Base-by-base conservation (phyloP, 2,888 invertebrate genomes). In the Aporophyla nigra region DNA sequence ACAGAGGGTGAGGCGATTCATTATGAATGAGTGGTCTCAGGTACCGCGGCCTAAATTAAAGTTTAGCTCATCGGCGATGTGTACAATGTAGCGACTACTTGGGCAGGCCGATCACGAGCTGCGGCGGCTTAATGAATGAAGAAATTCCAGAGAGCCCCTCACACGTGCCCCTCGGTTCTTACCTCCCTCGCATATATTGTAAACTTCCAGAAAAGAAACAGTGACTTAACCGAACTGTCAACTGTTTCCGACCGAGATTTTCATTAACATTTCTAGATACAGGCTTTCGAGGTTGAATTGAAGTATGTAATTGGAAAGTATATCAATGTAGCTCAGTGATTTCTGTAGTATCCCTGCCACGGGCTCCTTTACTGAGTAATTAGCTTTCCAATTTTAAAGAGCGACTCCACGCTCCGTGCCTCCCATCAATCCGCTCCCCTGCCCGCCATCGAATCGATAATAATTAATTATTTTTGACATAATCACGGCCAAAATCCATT, bases 381-480 rank as follows among this genome's bases (percentile, higher is more conserved):
- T 96, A 96, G 96, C 95, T 96, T 95, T 92, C 92, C 91, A 93
- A 95, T 95, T 95, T 95, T 95, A 95, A 95, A 95, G 93, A 95
- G 94, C 93, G 92, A 80, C 92, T 92, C 92, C 90, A 89, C 92
- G 90, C 90, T 90, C 91, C 78, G 89, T 91, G 91, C 89, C 92
- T 90, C 91, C 93, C 95, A 93, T 96, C 96, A 95, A 95, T 94
- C 94, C 93, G 88, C 93, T 92, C 95, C 95, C 95, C 94, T 92
- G 93, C 92, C 90, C 93, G 92, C 91, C 89, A 88, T 90, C 90
- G 93, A 97, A 97, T 97, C 97, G 97, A 97, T 97, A 97, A 97
- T 97, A 97, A 97, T 97, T 97, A 97, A 97, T 97, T 97, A 97
- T 97, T 97, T 97, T 97, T 97, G 97, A 97, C 97, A 97, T 97